Conservation (phyloP, 2,888 invertebrate species). For the Philopedon plagiatum region DNA sequence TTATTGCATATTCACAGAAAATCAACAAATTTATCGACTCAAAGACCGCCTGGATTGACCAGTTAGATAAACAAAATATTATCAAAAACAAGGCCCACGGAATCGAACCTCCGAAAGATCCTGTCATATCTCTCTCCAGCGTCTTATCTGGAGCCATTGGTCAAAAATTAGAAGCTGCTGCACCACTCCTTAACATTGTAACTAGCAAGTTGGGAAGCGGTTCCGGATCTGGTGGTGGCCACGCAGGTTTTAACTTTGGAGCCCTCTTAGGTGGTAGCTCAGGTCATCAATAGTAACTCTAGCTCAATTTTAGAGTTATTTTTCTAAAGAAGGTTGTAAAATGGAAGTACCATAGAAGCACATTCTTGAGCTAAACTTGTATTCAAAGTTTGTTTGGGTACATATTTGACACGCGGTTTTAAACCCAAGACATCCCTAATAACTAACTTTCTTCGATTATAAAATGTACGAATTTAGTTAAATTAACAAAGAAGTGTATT, state of each 20-base stretch:
- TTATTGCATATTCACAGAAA: slow-evolving; percentile 74
- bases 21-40: slow-evolving; percentile 86
- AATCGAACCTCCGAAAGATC: slow-evolving; percentile 75
- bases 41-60: slow-evolving; percentile 80
- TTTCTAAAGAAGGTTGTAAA: neutral
- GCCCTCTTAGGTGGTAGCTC: slow-evolving; percentile 60
- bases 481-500: too few species aligned
- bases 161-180: slow-evolving; percentile 73
- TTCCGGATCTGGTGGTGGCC: slow-evolving; percentile 65
- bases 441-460: too few species aligned
- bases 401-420: too few species aligned
- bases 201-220: slow-evolving; percentile 76
- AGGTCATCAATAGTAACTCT: neutral
- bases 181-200: slow-evolving; percentile 75
- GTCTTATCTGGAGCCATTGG: slow-evolving; percentile 80
- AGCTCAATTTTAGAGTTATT: neutral
- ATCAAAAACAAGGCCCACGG: slow-evolving; percentile 83
- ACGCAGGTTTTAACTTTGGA: slow-evolving; percentile 73
- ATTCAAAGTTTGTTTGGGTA: too few species aligned
- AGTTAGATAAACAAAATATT: slow-evolving; percentile 81
- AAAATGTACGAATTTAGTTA: too few species aligned
- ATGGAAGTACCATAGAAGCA: slow-evolving; percentile 9
- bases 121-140: slow-evolving; percentile 73
- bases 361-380: too few species aligned
- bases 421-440: too few species aligned